A percentile compares a stretch with the other conserved stretches of the same genome.
Conservation (phyloP, 1,140 invertebrate genomes). For the Zaprionus lachaisei region DNA sequence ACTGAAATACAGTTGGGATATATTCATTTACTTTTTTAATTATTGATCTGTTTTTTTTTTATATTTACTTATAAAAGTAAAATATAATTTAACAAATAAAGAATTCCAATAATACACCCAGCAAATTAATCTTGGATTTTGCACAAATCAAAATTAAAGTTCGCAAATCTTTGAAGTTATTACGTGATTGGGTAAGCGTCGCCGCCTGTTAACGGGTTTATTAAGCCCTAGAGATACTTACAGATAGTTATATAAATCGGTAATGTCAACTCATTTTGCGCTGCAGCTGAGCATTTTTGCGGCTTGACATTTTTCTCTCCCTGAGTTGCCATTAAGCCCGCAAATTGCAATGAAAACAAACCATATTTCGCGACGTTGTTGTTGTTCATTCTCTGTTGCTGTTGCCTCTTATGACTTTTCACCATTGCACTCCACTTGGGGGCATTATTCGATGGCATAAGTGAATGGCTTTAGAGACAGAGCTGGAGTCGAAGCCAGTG, state of each 20-base stretch:
- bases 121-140: too few relatives aligned
- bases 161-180: too few relatives aligned
- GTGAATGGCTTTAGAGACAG: slow-evolving; percentile 60
- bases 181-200: neutral
- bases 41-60: neutral
- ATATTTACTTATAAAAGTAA: too few relatives aligned
- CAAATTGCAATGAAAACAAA: slow-evolving; percentile 60
- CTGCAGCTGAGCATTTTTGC: slow-evolving; percentile 29
- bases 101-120: too few relatives aligned
- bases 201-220: neutral
- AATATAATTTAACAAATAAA: too few relatives aligned
- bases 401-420: slow-evolving; percentile 70
- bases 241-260: slow-evolving; percentile 44
- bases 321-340: slow-evolving; percentile 65
- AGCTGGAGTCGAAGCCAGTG: neutral
- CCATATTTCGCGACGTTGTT: slow-evolving; percentile 38
- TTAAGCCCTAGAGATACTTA: neutral
- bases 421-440: slow-evolving; percentile 75
- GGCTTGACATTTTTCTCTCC: slow-evolving; percentile 76
- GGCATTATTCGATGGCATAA: slow-evolving; percentile 44
- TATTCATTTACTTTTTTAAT: too few relatives aligned
- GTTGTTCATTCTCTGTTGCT: neutral
- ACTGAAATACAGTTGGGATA: neutral
- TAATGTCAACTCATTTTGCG: slow-evolving; percentile 49
- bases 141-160: too few relatives aligned